These are phyloP conservation scores for Xenus cinereus DNA, from an alignment of 2,113 vertebrate genomes.

Conservation along the genomic window DNA sequence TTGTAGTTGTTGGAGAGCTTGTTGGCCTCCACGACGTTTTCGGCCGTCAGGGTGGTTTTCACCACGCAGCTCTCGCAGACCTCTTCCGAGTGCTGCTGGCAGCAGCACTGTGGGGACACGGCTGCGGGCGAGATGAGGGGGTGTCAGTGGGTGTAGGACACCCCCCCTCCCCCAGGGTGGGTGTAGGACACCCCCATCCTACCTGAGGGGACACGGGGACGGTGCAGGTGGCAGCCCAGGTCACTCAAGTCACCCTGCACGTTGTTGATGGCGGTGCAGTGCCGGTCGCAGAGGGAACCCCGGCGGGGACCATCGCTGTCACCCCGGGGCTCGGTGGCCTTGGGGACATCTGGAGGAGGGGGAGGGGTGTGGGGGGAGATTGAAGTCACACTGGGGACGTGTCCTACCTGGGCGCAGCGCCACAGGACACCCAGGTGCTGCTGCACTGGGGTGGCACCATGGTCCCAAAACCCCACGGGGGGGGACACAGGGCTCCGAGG, in stretches of 20 bases:
- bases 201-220: conserved; percentile 52
- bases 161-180: rapidly evolving
- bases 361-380: rapidly evolving
- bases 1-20: conserved; percentile 86
- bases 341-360: not conserved
- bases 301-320: conserved; percentile 1
- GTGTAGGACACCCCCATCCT: rapidly evolving
- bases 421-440: rapidly evolving
- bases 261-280: conserved; percentile 44
- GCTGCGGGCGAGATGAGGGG: not conserved
- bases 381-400: rapidly evolving
- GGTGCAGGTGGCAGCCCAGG: conserved; percentile 47
- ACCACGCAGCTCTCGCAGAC: conserved; percentile 73
- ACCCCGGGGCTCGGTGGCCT: not conserved
- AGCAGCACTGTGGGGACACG: not conserved
- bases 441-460: rapidly evolving
- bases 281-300: conserved; percentile 60
- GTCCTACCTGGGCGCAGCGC: not conserved
- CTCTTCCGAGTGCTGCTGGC: conserved; percentile 58
- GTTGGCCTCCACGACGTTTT: conserved; percentile 84
- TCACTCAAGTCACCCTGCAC: conserved; percentile 40
- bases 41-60: conserved; percentile 79
- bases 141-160: rapidly evolving
- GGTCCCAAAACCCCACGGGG: not conserved
- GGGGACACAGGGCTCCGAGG: not conserved